Conservation (phyloP, 1,140 invertebrate species). For the Microvelia longipes region DNA sequence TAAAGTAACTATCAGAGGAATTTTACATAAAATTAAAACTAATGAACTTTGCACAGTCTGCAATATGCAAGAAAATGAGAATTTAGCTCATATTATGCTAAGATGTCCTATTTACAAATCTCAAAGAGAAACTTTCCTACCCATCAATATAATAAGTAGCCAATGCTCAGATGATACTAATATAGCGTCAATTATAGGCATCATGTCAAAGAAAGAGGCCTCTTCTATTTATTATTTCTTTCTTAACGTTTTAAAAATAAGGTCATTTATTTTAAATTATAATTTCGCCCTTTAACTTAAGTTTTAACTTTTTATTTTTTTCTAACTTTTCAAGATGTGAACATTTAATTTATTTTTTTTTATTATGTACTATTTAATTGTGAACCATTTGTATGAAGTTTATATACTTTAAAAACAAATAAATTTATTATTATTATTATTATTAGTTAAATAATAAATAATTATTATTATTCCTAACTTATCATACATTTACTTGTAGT, state of each 20-base stretch:
- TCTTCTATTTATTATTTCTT: not conserved
- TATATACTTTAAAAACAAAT: too few relatives aligned
- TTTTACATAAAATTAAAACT: not conserved
- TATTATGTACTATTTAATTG: too few relatives aligned
- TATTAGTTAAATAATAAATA: too few relatives aligned
- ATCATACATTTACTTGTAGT: too few relatives aligned
- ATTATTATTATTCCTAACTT: too few relatives aligned
- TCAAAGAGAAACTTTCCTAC: not conserved
- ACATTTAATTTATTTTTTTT: too few relatives aligned
- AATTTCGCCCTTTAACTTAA: too few relatives aligned
- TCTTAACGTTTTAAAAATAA: not conserved
- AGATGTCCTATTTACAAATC: not conserved
- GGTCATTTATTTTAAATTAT: not conserved
- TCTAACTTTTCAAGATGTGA: too few relatives aligned
- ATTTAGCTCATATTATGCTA: not conserved
- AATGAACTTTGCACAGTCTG: not conserved
- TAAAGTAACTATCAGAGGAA: not conserved
- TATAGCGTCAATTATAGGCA: not conserved
- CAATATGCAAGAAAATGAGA: not conserved
- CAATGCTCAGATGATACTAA: not conserved
- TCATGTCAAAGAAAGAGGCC: not conserved
- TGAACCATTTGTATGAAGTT: too few relatives aligned
- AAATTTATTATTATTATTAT: too few relatives aligned
- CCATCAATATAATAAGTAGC: not conserved
- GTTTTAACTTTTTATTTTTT: too few relatives aligned